Evolutionary conservation across 2,113 vertebrate species (phyloP).

Genomic region (Stigmatopora argus): DNA sequence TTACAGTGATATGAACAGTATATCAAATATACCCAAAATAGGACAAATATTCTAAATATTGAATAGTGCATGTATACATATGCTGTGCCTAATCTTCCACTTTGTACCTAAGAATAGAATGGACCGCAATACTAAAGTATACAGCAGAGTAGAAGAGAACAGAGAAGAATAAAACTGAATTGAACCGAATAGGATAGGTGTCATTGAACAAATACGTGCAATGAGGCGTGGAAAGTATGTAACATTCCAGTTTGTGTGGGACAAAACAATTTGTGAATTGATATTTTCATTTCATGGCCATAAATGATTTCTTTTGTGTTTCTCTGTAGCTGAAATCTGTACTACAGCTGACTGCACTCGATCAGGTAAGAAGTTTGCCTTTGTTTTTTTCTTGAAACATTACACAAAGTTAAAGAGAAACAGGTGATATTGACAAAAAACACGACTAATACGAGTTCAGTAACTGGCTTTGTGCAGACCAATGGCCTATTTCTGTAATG

Average conservation of each 20-base stretch:
- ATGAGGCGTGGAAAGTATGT: neutral
- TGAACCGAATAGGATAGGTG: too few species aligned
- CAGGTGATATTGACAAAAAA: neutral
- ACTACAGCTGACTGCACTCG: constrained; percentile 87
- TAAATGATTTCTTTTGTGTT: constrained; percentile 44
- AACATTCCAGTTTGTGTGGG: neutral
- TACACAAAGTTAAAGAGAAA: neutral
- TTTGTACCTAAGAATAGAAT: neutral
- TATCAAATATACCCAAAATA: neutral
- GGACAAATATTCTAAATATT: neutral
- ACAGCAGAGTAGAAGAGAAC: too few species aligned
- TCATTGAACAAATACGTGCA: too few species aligned
- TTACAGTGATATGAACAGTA: neutral
- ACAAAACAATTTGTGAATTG: neutral
- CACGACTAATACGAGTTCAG: constrained; percentile 9
- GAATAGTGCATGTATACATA: neutral
- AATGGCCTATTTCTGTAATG: constrained; percentile 44
- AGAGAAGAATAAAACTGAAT: too few species aligned
- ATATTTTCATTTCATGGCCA: constrained; percentile 23
- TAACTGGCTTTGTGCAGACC: constrained; percentile 20
- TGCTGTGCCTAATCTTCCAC: neutral
- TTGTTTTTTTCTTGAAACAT: neutral
- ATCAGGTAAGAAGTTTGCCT: constrained; percentile 78
- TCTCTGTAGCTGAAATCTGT: constrained; percentile 81
- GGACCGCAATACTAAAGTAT: too few species aligned